Evolutionary conservation across 2,888 invertebrate genomes (phyloP).

Genomic region (Branchipolynoe longqiensis): DNA sequence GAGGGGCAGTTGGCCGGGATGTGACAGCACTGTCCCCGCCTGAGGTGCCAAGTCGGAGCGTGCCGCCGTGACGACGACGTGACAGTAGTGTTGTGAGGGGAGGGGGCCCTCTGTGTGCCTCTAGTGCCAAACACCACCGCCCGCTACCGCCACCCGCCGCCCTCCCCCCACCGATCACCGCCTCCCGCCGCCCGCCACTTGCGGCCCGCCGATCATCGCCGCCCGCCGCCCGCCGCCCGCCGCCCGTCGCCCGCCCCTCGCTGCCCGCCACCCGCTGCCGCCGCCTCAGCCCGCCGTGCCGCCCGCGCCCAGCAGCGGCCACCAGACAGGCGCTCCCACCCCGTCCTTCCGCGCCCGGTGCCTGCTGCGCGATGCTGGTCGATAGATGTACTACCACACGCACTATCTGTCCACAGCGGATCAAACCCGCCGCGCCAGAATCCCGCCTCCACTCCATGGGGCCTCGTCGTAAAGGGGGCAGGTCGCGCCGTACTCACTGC

Average conservation of each 20-base stretch:
- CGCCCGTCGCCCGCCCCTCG: background rate
- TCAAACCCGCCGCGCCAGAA: constrained; percentile 4
- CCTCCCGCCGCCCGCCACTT: background rate
- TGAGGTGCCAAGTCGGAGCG: too few relatives aligned
- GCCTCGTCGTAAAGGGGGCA: constrained; percentile 9
- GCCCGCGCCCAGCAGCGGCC: background rate
- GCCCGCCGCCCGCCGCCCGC: background rate
- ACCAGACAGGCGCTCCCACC: constrained; percentile 14
- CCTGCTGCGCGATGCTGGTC: constrained; percentile 24
- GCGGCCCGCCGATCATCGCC: background rate
- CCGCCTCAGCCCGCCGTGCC: background rate
- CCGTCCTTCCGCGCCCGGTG: background rate
- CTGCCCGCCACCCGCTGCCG: background rate
- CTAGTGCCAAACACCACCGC: background rate
- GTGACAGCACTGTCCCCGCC: background rate
- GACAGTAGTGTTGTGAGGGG: background rate
- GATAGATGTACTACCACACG: constrained; percentile 13
- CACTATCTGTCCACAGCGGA: constrained; percentile 26
- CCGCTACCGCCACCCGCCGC: background rate
- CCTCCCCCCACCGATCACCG: background rate
- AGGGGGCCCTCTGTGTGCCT: background rate
- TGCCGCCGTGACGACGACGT: background rate
- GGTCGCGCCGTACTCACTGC: background rate
- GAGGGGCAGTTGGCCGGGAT: background rate
- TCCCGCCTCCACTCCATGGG: background rate